phyloP scores from a whole-genome alignment of 1,140 invertebrate genomes.

The Trissolcus basalis region DNA sequence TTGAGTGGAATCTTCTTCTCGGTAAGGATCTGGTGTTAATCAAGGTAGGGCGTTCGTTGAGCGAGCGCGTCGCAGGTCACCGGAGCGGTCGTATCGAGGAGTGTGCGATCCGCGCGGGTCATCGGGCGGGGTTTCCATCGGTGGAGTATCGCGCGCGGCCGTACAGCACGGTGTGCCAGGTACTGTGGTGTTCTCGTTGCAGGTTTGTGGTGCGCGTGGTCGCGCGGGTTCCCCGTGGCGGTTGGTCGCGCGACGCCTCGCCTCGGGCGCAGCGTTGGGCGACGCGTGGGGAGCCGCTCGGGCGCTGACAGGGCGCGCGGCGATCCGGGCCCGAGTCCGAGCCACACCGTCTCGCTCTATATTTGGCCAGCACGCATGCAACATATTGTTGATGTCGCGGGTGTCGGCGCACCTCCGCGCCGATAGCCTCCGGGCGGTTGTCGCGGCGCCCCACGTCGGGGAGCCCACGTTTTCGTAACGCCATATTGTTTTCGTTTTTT shows the following conservation, averaged over 20 bases:
- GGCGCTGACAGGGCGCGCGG: slow-evolving; percentile 56
- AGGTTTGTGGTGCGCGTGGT: slow-evolving; percentile 5
- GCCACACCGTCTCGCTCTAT: slow-evolving; percentile 71
- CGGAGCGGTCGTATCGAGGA: slow-evolving; percentile 6
- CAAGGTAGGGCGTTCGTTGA: slow-evolving; percentile 58
- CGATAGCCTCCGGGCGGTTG: slow-evolving; percentile 16
- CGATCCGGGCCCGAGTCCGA: slow-evolving; percentile 39
- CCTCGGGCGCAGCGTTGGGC: not conserved
- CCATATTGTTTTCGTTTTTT: slow-evolving; percentile 37
- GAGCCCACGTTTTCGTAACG: slow-evolving; percentile 23
- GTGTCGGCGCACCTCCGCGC: slow-evolving; percentile 34
- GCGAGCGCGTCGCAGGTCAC: slow-evolving; percentile 36
- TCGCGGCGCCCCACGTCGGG: not conserved
- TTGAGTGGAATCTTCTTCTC: slow-evolving; percentile 77
- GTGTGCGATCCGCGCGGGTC: not conserved
- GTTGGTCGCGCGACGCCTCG: not conserved
- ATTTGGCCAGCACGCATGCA: slow-evolving; percentile 73
- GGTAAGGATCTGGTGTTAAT: slow-evolving; percentile 69
- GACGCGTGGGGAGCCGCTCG: slow-evolving; percentile 1
- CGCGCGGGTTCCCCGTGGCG: not conserved
- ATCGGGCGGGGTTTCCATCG: slow-evolving; percentile 34
- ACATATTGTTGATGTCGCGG: slow-evolving; percentile 70
- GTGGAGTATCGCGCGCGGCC: not conserved
- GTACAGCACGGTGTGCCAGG: slow-evolving; percentile 11
- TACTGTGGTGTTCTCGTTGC: no score